These are phyloP conservation scores for Danio choprae DNA, from an alignment of 2,797 vertebrate genomes.

Conservation along the genomic window DNA sequence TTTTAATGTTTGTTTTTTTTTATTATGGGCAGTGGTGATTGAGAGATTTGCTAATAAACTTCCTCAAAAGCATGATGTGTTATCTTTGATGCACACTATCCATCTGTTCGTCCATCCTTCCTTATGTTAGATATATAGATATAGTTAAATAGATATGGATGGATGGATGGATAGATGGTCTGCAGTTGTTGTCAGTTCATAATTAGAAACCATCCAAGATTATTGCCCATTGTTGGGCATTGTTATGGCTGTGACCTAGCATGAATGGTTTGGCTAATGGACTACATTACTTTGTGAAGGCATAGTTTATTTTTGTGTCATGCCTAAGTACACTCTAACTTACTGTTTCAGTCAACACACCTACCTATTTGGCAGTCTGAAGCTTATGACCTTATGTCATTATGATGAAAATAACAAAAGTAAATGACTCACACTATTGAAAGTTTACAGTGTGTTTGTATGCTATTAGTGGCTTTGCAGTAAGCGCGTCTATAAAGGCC, in stretches of 20 bases:
- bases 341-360: slow-evolving; percentile 8
- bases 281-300: background rate
- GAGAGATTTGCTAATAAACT: too few relatives aligned
- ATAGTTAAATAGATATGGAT: too few relatives aligned
- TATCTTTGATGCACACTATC: too few relatives aligned
- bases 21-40: too few relatives aligned
- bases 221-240: background rate
- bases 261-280: background rate
- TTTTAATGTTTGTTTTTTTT: too few relatives aligned
- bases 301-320: background rate
- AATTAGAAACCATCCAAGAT: background rate
- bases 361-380: slow-evolving; percentile 12
- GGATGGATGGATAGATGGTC: too few relatives aligned
- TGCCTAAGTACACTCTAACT: background rate
- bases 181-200: too few relatives aligned
- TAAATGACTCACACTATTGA: slow-evolving; percentile 1
- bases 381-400: background rate
- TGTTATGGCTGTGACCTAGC: background rate
- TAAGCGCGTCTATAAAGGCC: slow-evolving; percentile 26
- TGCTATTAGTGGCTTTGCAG: slow-evolving; percentile 26
- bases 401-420: background rate
- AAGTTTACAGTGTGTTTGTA: slow-evolving; percentile 20
- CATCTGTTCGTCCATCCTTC: too few relatives aligned
- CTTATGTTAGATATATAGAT: too few relatives aligned
- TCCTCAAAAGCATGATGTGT: too few relatives aligned